Evolutionary conservation across 2,113 vertebrate species (phyloP).

Genomic region (Phaethon lepturus): DNA sequence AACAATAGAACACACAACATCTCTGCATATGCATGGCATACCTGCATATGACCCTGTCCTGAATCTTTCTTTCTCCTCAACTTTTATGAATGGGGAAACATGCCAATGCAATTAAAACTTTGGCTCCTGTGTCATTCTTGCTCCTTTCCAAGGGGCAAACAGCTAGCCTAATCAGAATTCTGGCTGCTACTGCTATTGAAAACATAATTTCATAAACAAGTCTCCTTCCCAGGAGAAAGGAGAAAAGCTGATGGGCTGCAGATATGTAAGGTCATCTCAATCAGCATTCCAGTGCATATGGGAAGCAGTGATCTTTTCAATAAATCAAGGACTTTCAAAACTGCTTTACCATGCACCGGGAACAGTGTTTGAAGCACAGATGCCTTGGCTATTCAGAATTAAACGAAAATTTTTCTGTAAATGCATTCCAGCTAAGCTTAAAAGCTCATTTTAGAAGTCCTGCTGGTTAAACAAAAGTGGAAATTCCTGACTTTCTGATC

Average conservation of each 20-base stretch:
- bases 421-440: slow-evolving; percentile 1
- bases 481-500: background rate
- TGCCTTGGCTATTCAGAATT: background rate
- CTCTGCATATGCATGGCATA: background rate
- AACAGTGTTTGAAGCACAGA: background rate
- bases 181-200: background rate
- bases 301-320: background rate
- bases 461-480: background rate
- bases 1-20: background rate
- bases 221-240: slow-evolving; percentile 15
- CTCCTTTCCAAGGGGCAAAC: slow-evolving; percentile 9
- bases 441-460: slow-evolving; percentile 15
- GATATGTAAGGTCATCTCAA: slow-evolving; percentile 27
- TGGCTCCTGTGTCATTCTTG: slow-evolving; percentile 5
- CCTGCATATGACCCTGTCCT: background rate
- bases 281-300: background rate
- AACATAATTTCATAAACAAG: slow-evolving; percentile 51
- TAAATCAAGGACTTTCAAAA: slow-evolving; percentile 21
- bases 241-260: slow-evolving; percentile 36
- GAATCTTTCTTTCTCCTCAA: background rate
- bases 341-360: background rate
- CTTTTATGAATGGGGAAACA: slow-evolving; percentile 8
- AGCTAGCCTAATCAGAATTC: background rate
- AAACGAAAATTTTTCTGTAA: background rate
- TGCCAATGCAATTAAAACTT: slow-evolving; percentile 62